Evolutionary conservation across 2,797 vertebrate genomes (phyloP).

Genomic region (Babyrousa celebensis): DNA sequence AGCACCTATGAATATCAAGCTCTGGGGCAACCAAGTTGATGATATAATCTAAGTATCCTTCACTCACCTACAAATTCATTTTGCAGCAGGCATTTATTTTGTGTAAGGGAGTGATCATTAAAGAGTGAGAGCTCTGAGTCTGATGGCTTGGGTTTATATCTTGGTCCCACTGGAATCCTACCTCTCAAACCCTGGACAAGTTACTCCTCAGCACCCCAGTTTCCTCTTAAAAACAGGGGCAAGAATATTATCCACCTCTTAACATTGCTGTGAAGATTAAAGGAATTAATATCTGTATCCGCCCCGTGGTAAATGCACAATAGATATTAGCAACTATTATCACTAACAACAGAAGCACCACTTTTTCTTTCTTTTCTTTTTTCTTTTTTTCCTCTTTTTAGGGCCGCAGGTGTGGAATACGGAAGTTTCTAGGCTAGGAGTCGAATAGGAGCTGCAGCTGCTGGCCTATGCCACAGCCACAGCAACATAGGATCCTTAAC

Average conservation of each 20-base stretch:
- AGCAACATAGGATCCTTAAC: no score
- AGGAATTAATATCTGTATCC: not conserved
- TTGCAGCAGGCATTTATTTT: not conserved
- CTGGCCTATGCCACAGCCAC: no score
- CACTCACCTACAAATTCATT: not conserved
- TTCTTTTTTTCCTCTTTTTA: no score
- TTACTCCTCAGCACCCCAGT: conserved; percentile 35
- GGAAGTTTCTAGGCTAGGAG: no score
- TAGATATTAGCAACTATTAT: not conserved
- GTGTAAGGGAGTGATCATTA: not conserved
- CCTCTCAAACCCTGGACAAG: not conserved
- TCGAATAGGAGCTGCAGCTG: no score
- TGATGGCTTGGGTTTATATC: not conserved
- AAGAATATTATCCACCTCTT: not conserved
- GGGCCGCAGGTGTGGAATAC: no score
- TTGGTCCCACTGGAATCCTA: not conserved
- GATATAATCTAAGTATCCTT: not conserved
- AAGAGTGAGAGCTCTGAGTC: not conserved
- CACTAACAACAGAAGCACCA: not conserved
- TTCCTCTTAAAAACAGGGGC: conserved; percentile 50
- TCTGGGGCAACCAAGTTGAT: not conserved
- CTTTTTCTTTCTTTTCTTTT: not conserved
- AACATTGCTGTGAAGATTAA: not conserved
- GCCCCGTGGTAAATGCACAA: not conserved
- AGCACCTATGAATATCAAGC: not conserved